Conservation (phyloP, 2,797 vertebrate species). For the Moxostoma hubbsi region DNA sequence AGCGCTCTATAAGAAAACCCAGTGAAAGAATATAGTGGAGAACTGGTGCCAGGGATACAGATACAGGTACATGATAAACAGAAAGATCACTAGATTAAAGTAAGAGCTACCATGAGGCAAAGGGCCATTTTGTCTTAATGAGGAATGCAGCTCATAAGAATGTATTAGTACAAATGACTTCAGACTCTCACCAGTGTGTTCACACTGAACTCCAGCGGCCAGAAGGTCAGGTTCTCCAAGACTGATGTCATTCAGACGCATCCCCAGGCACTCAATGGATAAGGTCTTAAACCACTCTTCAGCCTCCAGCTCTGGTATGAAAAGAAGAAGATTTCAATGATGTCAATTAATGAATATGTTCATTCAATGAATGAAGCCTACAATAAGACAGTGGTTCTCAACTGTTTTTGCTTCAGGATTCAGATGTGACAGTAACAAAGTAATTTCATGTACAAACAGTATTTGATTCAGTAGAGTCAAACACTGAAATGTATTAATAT, state of each 20-base stretch:
- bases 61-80: not conserved
- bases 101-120: not conserved
- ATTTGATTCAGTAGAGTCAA: too few species aligned
- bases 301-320: slow-evolving; percentile 88
- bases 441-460: too few species aligned
- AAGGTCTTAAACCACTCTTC: slow-evolving; percentile 97
- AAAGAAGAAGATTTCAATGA: not conserved
- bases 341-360: not conserved
- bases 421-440: too few species aligned
- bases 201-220: slow-evolving; percentile 92
- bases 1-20: slow-evolving; percentile 76
- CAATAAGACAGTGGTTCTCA: not conserved
- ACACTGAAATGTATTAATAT: too few species aligned
- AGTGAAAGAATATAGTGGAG: not conserved
- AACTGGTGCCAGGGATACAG: not conserved
- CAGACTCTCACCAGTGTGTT: slow-evolving; percentile 85
- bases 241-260: slow-evolving; percentile 88
- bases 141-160: too few species aligned
- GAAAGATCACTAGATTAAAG: not conserved
- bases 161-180: too few species aligned
- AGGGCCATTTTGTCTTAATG: too few species aligned
- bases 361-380: not conserved
- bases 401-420: too few species aligned
- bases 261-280: slow-evolving; percentile 90
- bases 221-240: slow-evolving; percentile 94